Conservation (phyloP, 2,888 invertebrate genomes). For the Fabriciana adippe region DNA sequence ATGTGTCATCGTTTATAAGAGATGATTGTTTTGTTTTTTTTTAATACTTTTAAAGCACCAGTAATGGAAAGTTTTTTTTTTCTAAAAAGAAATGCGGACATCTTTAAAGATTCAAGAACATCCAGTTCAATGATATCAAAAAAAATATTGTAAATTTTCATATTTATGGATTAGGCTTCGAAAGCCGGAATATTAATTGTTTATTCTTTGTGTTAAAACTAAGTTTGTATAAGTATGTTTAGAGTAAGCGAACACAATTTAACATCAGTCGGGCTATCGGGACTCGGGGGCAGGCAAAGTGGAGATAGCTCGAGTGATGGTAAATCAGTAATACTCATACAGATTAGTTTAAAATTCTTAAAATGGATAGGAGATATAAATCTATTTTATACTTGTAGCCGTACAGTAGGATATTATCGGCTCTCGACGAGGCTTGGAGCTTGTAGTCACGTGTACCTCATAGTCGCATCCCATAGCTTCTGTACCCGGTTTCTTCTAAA, state of each 20-base stretch:
- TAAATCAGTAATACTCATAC: constrained; percentile 55
- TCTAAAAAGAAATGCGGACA: not conserved
- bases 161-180: not conserved
- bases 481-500: constrained; percentile 9
- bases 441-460: constrained; percentile 56
- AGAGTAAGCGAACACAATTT: constrained; percentile 5
- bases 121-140: too few relatives aligned
- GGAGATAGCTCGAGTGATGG: constrained; percentile 37
- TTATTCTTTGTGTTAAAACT: not conserved
- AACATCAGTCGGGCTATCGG: constrained; percentile 4
- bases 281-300: not conserved
- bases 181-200: not conserved
- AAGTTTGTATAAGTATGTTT: constrained; percentile 3
- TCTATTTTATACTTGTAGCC: constrained; percentile 76
- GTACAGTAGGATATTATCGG: constrained; percentile 44
- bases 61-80: constrained; percentile 5
- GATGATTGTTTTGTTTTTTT: constrained; percentile 1
- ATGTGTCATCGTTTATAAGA: constrained; percentile 1
- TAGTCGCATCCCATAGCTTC: constrained; percentile 34
- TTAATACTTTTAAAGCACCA: constrained; percentile 17
- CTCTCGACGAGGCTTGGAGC: constrained; percentile 59
- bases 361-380: constrained; percentile 67
- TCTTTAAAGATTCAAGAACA: too few relatives aligned
- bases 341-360: constrained; percentile 53
- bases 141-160: not conserved